These are phyloP conservation scores for Piscicola geometra DNA, from an alignment of 2,888 invertebrate species.

Conservation along the genomic window DNA sequence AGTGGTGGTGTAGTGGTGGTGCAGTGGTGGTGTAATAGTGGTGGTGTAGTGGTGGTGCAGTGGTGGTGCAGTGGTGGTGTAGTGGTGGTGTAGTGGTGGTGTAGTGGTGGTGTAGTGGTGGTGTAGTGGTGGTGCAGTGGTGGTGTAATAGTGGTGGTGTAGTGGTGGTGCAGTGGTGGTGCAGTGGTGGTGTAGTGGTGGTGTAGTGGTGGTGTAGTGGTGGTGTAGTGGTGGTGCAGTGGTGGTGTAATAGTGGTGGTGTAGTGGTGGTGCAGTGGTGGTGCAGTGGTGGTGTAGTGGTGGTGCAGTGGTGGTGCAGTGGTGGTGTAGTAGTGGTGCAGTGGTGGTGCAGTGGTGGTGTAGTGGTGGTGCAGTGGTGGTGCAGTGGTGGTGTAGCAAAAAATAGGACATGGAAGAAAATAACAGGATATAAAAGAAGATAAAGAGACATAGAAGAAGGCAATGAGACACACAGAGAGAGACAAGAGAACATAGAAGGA, in stretches of 20 bases:
- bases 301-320: not conserved
- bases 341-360: not conserved
- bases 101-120: not conserved
- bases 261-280: constrained; percentile 59
- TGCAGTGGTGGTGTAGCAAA: not conserved
- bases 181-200: not conserved
- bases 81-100: not conserved
- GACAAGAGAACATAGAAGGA: not conserved
- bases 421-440: not conserved
- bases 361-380: too few relatives aligned
- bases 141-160: too few relatives aligned
- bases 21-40: too few relatives aligned
- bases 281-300: constrained; percentile 61
- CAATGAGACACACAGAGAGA: not conserved
- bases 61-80: not conserved
- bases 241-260: too few relatives aligned
- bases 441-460: not conserved
- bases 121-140: not conserved
- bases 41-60: constrained; percentile 24
- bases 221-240: not conserved
- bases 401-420: constrained; percentile 1
- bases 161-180: not conserved
- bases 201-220: not conserved
- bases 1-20: not conserved
- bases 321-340: constrained; percentile 1